Evolutionary conservation across 2,113 vertebrate species (phyloP).

Genomic region (Ibidorhyncha struthersii): DNA sequence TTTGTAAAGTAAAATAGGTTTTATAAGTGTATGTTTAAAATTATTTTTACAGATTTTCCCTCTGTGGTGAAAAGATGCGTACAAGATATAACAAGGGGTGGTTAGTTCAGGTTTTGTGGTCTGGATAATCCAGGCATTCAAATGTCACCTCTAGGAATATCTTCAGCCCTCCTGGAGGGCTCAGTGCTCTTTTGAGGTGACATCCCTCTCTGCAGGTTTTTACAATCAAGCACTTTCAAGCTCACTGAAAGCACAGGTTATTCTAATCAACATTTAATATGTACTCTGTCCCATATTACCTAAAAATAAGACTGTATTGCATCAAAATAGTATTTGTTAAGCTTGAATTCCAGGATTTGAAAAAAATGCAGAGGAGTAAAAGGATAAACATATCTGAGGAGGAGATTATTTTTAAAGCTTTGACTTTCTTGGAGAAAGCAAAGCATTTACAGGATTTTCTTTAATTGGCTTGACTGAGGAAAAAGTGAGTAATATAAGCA

Average conservation of each 20-base stretch:
- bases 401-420: neutral
- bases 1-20: neutral
- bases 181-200: neutral
- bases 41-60: neutral
- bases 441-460: neutral
- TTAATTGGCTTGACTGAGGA: neutral
- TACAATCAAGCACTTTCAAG: neutral
- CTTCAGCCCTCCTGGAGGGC: neutral
- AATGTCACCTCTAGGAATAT: neutral
- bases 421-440: neutral
- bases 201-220: neutral
- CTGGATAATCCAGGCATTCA: neutral
- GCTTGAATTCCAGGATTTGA: neutral
- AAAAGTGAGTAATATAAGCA: neutral
- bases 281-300: neutral
- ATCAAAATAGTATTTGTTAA: neutral
- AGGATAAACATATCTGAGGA: neutral
- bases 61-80: neutral
- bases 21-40: neutral
- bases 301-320: neutral
- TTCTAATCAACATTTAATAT: neutral
- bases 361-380: neutral
- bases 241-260: neutral
- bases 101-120: neutral
- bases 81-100: neutral